These are phyloP conservation scores for Heliothis peltigera DNA, from an alignment of 2,888 invertebrate species.

Conservation along the genomic window DNA sequence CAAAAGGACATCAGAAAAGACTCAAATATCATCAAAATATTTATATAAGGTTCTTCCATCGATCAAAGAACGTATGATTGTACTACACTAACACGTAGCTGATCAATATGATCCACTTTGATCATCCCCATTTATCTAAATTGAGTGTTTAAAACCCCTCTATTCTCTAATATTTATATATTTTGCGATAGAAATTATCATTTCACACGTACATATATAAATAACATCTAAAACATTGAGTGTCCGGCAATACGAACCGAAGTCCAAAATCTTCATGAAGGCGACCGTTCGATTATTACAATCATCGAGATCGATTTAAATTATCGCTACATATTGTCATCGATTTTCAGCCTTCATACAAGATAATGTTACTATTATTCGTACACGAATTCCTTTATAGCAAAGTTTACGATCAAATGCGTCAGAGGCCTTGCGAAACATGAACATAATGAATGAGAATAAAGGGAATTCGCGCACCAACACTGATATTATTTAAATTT, in stretches of 20 bases:
- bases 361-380: slow-evolving; percentile 68
- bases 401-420: slow-evolving; percentile 39
- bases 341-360: slow-evolving; percentile 74
- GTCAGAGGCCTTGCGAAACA: slow-evolving; percentile 52
- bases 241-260: slow-evolving; percentile 68
- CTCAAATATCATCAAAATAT: slow-evolving; percentile 53
- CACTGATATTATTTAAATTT: slow-evolving; percentile 63
- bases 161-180: slow-evolving; percentile 58
- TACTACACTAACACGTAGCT: slow-evolving; percentile 55
- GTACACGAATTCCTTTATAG: slow-evolving; percentile 76
- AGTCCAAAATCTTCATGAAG: slow-evolving; percentile 65
- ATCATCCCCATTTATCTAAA: slow-evolving; percentile 57
- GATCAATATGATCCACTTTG: slow-evolving; percentile 63
- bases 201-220: slow-evolving; percentile 57
- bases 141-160: slow-evolving; percentile 53
- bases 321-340: slow-evolving; percentile 82
- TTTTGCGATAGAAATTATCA: slow-evolving; percentile 56
- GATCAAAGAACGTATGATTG: slow-evolving; percentile 56
- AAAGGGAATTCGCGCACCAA: slow-evolving; percentile 78
- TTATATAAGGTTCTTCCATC: slow-evolving; percentile 52
- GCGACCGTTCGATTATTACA: slow-evolving; percentile 66
- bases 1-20: slow-evolving; percentile 57
- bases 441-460: slow-evolving; percentile 57
- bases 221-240: slow-evolving; percentile 58
- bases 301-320: slow-evolving; percentile 68